A percentile compares a stretch with the other conserved stretches of the same genome.
phyloP scores from a whole-genome alignment of 2,113 vertebrate species.

The Sebastes fasciatus region DNA sequence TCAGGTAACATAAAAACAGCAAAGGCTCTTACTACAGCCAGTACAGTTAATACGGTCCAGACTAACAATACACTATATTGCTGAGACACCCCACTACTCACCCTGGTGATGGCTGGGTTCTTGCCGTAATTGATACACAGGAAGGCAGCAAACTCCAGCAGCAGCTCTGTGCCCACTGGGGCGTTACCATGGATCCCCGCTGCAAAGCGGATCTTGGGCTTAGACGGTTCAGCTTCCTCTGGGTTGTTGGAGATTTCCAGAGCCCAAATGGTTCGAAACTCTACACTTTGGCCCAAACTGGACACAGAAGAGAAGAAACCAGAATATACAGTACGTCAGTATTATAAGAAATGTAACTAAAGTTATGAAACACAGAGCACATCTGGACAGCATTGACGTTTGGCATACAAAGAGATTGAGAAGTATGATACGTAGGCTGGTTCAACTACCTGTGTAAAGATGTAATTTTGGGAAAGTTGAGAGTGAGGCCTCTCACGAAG shows the following conservation, averaged over 20 bases:
- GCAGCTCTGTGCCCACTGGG: conserved; percentile 94
- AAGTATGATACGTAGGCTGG: neutral
- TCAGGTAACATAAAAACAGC: no score
- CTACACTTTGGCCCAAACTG: conserved; percentile 94
- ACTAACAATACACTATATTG: neutral
- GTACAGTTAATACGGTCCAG: neutral
- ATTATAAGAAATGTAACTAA: neutral
- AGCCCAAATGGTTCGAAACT: conserved; percentile 92
- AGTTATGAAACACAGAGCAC: neutral
- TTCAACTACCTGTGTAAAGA: conserved; percentile 82
- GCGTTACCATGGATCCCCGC: conserved; percentile 96
- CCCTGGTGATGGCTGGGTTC: conserved; percentile 91
- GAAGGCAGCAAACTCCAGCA: conserved; percentile 93
- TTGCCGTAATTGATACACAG: conserved; percentile 97
- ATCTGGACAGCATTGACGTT: neutral
- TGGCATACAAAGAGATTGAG: neutral
- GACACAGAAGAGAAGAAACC: conserved; percentile 34
- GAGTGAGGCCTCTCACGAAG: conserved; percentile 88
- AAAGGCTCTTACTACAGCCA: no score
- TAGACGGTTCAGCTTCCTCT: conserved; percentile 86
- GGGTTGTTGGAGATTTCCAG: conserved; percentile 97
- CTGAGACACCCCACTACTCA: conserved; percentile 63
- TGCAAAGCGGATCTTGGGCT: conserved; percentile 95
- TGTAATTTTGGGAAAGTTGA: conserved; percentile 94
- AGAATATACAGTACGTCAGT: neutral